Conservation (phyloP, 1,140 invertebrate species). For the Drosophila kohkoa region DNA sequence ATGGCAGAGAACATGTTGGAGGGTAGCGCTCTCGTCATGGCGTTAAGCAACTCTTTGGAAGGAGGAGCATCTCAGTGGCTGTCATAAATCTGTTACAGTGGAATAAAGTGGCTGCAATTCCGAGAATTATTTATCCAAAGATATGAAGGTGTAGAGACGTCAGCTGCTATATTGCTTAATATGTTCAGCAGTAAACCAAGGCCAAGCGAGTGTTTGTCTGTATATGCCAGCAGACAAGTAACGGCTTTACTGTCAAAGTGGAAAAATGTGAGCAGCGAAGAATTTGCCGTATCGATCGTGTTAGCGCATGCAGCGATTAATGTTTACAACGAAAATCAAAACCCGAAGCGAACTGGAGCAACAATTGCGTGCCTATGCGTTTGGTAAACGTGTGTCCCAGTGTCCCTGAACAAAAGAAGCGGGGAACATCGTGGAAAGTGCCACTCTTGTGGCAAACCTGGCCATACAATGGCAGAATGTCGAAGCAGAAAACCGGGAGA, state of each 20-base stretch:
- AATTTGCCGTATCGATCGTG: conserved; percentile 34
- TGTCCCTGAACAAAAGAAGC: conserved; percentile 16
- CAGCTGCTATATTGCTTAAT: conserved; percentile 16
- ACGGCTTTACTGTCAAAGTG: conserved; percentile 26
- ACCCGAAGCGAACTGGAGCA: conserved; percentile 32
- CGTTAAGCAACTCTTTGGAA: not conserved
- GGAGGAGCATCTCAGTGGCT: conserved; percentile 13
- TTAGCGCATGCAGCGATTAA: conserved; percentile 18
- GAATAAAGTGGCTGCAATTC: conserved; percentile 14
- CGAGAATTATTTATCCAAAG: conserved; percentile 9
- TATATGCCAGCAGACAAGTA: conserved; percentile 14
- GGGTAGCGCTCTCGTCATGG: conserved; percentile 6
- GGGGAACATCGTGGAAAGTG: conserved; percentile 9
- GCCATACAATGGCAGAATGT: conserved; percentile 9
- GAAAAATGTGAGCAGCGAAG: conserved; percentile 27
- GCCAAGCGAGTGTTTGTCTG: conserved; percentile 13
- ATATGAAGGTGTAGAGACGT: conserved; percentile 20
- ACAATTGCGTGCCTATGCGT: conserved; percentile 31
- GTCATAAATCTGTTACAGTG: conserved; percentile 9
- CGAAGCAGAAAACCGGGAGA: conserved; percentile 2
- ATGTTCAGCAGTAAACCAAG: conserved; percentile 21
- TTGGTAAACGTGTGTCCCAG: conserved; percentile 14
- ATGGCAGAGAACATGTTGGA: conserved; percentile 12
- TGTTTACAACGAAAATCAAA: conserved; percentile 14
- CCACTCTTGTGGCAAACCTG: conserved; percentile 13